phyloP scores from a whole-genome alignment of 2,888 invertebrate species.

The Gari tellinella region DNA sequence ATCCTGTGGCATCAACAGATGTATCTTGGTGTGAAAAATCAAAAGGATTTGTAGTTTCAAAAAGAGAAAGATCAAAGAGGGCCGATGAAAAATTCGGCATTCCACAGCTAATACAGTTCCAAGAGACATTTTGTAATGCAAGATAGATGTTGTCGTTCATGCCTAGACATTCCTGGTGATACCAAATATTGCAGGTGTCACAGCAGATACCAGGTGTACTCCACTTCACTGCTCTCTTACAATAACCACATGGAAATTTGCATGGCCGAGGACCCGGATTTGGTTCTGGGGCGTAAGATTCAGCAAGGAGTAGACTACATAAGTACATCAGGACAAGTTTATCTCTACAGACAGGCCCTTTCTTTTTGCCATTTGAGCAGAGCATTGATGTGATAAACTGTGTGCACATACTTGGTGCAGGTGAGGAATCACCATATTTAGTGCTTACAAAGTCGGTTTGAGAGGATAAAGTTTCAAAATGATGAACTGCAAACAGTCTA shows the following conservation, averaged over 20 bases:
- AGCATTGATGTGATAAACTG: slow-evolving; percentile 3
- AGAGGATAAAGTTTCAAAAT: no score
- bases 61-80: slow-evolving; percentile 19
- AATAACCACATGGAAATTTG: slow-evolving; percentile 28
- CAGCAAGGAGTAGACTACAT: slow-evolving; percentile 24
- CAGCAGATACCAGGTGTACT: slow-evolving; percentile 22
- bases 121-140: slow-evolving; percentile 13
- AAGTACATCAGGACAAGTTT: slow-evolving; percentile 24
- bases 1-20: slow-evolving; percentile 8
- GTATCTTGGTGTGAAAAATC: neutral
- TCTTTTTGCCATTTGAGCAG: neutral
- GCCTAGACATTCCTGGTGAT: slow-evolving; percentile 28
- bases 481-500: no score
- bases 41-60: slow-evolving; percentile 14
- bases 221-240: slow-evolving; percentile 27
- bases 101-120: slow-evolving; percentile 27
- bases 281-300: slow-evolving; percentile 35
- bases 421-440: no score
- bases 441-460: no score
- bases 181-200: slow-evolving; percentile 31
- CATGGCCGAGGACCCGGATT: slow-evolving; percentile 31
- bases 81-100: slow-evolving; percentile 31
- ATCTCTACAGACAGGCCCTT: slow-evolving; percentile 21
- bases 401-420: no score
- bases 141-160: slow-evolving; percentile 21